These are phyloP conservation scores for Struthio camelus DNA, from an alignment of 2,113 vertebrate species.

Conservation along the genomic window DNA sequence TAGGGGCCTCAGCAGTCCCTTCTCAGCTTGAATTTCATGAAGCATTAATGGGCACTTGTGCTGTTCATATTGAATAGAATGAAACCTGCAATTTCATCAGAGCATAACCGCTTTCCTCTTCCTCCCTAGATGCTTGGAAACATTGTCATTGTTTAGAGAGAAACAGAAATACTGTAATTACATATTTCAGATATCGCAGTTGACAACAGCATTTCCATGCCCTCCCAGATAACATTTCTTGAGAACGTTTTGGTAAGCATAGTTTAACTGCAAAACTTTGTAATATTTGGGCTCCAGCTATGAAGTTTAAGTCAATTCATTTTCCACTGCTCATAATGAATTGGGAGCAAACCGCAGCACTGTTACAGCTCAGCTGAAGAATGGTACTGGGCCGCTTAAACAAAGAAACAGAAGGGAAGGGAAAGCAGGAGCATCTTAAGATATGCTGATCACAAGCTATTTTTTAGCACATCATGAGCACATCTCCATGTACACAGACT, in stretches of 20 bases:
- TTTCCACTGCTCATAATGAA: not conserved
- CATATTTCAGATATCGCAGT: not conserved
- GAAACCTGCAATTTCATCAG: not conserved
- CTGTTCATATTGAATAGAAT: not conserved
- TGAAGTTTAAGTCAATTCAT: not conserved
- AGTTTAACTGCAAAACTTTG: not conserved
- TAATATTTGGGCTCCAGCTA: not conserved
- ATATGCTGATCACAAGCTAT: not conserved
- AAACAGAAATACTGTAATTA: not conserved
- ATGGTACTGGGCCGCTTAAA: not conserved
- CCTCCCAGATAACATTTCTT: not conserved
- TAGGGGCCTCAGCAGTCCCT: not conserved
- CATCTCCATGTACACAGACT: fast-evolving
- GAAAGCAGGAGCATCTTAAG: not conserved
- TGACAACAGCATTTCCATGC: not conserved
- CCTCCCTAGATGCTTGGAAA: not conserved
- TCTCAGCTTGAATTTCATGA: not conserved
- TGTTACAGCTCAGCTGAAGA: not conserved
- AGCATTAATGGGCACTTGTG: too few species aligned
- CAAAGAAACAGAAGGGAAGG: not conserved
- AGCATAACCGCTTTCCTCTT: not conserved
- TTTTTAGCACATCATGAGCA: not conserved
- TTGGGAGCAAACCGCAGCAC: not conserved
- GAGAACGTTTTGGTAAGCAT: not conserved
- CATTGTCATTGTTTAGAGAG: not conserved